Conservation (phyloP, 2,797 vertebrate genomes). For the Hirundo rustica region DNA sequence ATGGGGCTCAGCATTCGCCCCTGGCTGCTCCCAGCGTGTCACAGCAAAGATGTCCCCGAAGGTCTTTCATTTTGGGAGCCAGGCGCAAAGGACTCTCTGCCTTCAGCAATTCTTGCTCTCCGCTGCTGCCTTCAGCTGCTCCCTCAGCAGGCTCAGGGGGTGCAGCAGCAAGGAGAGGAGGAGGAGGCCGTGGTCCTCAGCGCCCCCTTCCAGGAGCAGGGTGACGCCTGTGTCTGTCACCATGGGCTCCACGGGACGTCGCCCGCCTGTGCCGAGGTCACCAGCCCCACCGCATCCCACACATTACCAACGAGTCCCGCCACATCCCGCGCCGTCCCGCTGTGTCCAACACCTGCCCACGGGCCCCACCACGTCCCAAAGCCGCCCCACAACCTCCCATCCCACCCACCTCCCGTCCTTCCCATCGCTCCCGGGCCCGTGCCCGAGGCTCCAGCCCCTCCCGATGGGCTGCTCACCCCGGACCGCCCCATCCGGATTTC, state of each 20-base stretch:
- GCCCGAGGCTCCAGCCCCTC: neutral
- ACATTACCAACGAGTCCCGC: too few relatives aligned
- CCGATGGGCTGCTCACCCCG: neutral
- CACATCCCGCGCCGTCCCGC: neutral
- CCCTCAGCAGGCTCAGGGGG: rapidly evolving
- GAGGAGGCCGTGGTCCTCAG: rapidly evolving
- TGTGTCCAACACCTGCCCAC: neutral
- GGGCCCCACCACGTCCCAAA: neutral
- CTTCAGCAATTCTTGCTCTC: neutral
- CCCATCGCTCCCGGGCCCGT: too few relatives aligned
- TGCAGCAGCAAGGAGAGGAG: neutral
- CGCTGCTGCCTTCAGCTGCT: rapidly evolving
- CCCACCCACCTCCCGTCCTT: neutral
- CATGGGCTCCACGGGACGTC: rapidly evolving
- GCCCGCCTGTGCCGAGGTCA: rapidly evolving
- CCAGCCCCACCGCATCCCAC: neutral
- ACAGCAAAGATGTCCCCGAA: neutral
- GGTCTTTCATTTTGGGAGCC: too few relatives aligned
- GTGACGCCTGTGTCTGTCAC: neutral
- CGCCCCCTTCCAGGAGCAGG: neutral
- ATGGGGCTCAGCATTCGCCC: neutral
- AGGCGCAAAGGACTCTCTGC: neutral
- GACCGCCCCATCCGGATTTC: rapidly evolving
- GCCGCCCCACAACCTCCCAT: neutral
- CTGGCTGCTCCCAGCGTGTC: neutral